Percentiles rank a stretch among this genome's conserved stretches.
Evolutionary conservation across 2,888 invertebrate genomes (phyloP).

Genomic region (Entomobrya proxima): DNA sequence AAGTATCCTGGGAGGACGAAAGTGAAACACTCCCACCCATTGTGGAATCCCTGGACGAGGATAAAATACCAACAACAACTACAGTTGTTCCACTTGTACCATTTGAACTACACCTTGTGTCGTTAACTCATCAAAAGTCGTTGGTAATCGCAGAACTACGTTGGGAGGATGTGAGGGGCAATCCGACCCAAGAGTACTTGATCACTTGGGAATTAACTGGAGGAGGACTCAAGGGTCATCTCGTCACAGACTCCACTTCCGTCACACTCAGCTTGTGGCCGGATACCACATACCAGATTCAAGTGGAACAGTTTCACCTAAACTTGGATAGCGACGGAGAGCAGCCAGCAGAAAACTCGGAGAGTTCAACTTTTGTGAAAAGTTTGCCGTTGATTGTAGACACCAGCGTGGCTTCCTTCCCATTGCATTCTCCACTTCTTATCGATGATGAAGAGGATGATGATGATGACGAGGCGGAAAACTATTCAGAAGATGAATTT

Average conservation of each 20-base stretch:
- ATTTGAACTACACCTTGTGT: constrained; percentile 84
- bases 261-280: constrained; percentile 89
- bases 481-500: not conserved
- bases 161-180: constrained; percentile 79
- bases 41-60: not conserved
- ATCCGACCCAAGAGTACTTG: constrained; percentile 80
- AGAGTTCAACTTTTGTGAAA: too few species aligned
- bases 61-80: not conserved
- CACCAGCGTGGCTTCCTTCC: not conserved
- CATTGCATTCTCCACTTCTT: constrained; percentile 56
- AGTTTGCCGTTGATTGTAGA: not conserved
- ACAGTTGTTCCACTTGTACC: constrained; percentile 76
- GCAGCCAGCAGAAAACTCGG: too few species aligned
- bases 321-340: constrained; percentile 57
- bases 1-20: not conserved
- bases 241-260: constrained; percentile 88
- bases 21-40: not conserved
- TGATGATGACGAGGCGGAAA: not conserved
- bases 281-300: constrained; percentile 87
- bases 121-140: constrained; percentile 85
- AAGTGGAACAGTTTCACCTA: constrained; percentile 78
- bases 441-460: not conserved
- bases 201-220: constrained; percentile 91
- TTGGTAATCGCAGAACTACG: constrained; percentile 84
- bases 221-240: constrained; percentile 87